Conservation (phyloP, 2,888 invertebrate species). For the Lacanobia oleracea region DNA sequence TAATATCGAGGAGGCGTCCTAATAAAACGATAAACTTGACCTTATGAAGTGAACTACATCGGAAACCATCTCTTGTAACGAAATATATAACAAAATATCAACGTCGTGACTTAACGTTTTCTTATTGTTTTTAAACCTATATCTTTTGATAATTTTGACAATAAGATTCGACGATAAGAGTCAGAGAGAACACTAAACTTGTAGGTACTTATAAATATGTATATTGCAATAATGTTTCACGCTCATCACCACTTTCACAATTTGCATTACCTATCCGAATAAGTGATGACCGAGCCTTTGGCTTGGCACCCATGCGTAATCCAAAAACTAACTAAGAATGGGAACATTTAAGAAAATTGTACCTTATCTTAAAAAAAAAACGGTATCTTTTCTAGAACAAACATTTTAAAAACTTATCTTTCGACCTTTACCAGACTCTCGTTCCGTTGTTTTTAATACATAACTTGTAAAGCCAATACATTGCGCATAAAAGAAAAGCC, state of each 20-base stretch:
- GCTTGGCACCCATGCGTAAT: neutral
- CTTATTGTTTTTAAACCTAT: constrained; percentile 11
- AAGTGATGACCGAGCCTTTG: neutral
- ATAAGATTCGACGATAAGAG: neutral
- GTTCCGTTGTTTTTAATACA: constrained; percentile 6
- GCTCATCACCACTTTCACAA: constrained; percentile 9
- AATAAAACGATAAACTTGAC: neutral
- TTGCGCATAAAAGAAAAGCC: constrained; percentile 36
- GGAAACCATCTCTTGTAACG: constrained; percentile 21
- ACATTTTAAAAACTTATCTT: neutral
- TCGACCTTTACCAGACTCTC: constrained; percentile 12
- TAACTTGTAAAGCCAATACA: constrained; percentile 38
- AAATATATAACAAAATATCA: constrained; percentile 43
- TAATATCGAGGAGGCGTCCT: constrained; percentile 6
- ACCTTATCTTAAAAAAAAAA: neutral
- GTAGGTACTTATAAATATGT: too few relatives aligned
- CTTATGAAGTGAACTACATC: constrained; percentile 18
- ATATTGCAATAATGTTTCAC: constrained; percentile 20
- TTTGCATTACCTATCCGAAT: neutral
- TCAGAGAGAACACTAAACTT: neutral
- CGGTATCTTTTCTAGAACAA: neutral
- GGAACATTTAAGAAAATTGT: neutral
- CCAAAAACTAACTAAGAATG: neutral
- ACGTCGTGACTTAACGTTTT: constrained; percentile 27
- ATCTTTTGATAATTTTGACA: constrained; percentile 23